Conservation (phyloP, 2,797 vertebrate species). For the Notamacropus eugenii region DNA sequence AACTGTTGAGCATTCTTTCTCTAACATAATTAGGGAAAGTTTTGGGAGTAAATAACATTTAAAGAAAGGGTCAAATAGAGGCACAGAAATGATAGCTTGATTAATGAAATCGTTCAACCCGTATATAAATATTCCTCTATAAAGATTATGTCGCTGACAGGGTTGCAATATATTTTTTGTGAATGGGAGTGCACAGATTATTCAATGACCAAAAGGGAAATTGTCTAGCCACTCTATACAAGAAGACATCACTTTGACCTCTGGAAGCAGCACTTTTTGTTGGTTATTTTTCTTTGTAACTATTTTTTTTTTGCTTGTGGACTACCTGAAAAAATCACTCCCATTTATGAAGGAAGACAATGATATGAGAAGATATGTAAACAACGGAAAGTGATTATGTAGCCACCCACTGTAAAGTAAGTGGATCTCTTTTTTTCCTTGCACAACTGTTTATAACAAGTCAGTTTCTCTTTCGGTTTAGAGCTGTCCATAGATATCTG, state of each 20-base stretch:
- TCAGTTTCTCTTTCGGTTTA: slow-evolving; percentile 50
- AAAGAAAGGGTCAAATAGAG: neutral
- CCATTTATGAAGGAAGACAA: neutral
- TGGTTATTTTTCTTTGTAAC: neutral
- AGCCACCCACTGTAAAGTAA: neutral
- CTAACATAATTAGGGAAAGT: slow-evolving; percentile 16
- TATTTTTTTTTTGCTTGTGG: neutral
- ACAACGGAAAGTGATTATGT: neutral
- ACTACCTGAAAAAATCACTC: neutral
- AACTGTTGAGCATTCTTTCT: neutral
- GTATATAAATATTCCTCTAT: neutral
- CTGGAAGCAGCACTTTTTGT: neutral
- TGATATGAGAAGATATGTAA: neutral
- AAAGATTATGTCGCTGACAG: neutral
- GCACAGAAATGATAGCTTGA: neutral
- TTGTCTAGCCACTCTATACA: neutral
- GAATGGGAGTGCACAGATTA: neutral
- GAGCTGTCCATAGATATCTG: slow-evolving; percentile 28
- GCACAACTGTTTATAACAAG: slow-evolving; percentile 58
- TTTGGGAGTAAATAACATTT: neutral
- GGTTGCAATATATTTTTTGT: neutral
- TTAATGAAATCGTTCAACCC: slow-evolving; percentile 6
- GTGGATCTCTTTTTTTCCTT: slow-evolving; percentile 42
- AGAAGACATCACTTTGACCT: neutral
- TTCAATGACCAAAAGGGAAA: neutral